phyloP scores from a whole-genome alignment of 2,888 invertebrate genomes.

The Sminthurinus aureus region DNA sequence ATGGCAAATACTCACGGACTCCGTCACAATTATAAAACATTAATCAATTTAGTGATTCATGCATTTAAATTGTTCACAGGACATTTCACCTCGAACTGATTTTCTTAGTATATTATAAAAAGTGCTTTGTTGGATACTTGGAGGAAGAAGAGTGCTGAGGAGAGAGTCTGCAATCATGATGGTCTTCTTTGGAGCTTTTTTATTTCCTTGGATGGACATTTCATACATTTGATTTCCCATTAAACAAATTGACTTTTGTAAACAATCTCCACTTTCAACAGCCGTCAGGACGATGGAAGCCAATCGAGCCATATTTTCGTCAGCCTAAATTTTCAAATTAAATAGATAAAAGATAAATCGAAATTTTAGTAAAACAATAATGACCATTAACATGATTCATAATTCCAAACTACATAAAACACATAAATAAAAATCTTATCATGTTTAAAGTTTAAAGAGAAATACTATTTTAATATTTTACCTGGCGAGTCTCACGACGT shows the following conservation, averaged over 20 bases:
- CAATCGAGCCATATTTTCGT: constrained; percentile 52
- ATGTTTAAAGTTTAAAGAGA: not conserved
- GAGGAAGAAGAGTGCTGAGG: constrained; percentile 53
- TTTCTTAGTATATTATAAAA: constrained; percentile 48
- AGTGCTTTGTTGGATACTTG: constrained; percentile 49
- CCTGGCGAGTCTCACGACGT: not conserved
- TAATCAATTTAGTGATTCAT: no score
- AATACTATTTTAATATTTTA: constrained; percentile 7
- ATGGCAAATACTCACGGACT: no score
- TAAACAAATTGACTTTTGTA: constrained; percentile 57
- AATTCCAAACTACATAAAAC: no score
- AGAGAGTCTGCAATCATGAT: constrained; percentile 47
- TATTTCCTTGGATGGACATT: not conserved
- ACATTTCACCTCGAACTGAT: constrained; percentile 13
- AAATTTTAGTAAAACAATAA: not conserved
- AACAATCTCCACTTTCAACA: constrained; percentile 56
- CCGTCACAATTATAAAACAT: no score
- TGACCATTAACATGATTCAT: no score
- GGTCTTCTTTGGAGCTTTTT: constrained; percentile 38
- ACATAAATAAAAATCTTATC: no score
- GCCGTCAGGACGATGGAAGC: constrained; percentile 56
- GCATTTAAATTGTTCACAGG: not conserved
- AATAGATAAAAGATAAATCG: not conserved
- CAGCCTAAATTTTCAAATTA: constrained; percentile 26
- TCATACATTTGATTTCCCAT: constrained; percentile 53